Evolutionary conservation across 2,888 invertebrate species (phyloP).

Genomic region (Cosmia trapezina): DNA sequence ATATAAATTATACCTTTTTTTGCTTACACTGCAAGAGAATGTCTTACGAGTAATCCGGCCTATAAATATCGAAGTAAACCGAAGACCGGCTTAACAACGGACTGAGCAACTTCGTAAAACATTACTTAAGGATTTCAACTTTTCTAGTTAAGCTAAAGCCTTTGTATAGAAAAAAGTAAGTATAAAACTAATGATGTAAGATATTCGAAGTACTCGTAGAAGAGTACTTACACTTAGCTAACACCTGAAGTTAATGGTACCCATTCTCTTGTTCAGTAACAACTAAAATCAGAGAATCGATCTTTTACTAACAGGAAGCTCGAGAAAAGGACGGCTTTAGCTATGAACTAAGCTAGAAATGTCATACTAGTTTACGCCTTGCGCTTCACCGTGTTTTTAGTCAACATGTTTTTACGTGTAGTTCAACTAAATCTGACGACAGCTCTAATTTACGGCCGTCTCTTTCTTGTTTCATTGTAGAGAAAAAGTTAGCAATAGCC

Average conservation of each 20-base stretch:
- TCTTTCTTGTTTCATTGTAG: too few relatives aligned
- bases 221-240: neutral
- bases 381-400: too few relatives aligned
- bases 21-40: constrained; percentile 30
- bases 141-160: constrained; percentile 56
- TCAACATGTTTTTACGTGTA: too few relatives aligned
- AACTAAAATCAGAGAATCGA: too few relatives aligned
- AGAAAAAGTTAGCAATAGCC: too few relatives aligned
- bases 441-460: too few relatives aligned
- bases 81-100: constrained; percentile 48
- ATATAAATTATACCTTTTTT: constrained; percentile 49
- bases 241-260: neutral
- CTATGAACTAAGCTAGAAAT: too few relatives aligned
- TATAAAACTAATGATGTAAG: constrained; percentile 16
- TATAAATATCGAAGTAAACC: constrained; percentile 59
- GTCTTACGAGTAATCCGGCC: constrained; percentile 49
- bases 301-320: too few relatives aligned
- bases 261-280: too few relatives aligned
- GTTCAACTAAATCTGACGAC: too few relatives aligned
- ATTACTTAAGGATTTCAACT: constrained; percentile 48
- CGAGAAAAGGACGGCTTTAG: too few relatives aligned
- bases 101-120: constrained; percentile 42
- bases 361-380: too few relatives aligned
- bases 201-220: neutral
- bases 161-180: constrained; percentile 14